Evolutionary conservation across 2,888 invertebrate genomes (phyloP), one percentile per base, ranked within the genome.

Genomic region (Dendrolimus pini): DNA sequence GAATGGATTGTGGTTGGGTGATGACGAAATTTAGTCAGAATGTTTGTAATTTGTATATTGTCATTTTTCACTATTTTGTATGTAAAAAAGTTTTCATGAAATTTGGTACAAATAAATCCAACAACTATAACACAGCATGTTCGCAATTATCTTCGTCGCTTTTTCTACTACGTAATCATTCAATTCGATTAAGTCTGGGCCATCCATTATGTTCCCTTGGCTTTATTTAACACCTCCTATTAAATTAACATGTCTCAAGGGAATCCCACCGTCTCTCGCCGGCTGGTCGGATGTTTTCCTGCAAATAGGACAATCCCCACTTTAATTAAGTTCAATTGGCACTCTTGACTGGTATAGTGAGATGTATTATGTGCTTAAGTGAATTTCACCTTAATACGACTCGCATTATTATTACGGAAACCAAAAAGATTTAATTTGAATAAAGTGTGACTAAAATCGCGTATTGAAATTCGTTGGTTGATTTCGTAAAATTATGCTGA

Each of bases 291-390:
- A 30, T 41, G n/a, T 14, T 13, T 54, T 52, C 54, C 54, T 42
- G 54, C 56, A 56, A 59, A 56, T 54, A 56, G 52, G 58, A 62
- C 58, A 64, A 62, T 63, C 61, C 30, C 60, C 60, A 10, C 54
- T 59, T 62, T 60, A 65, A 68, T 68, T 62, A 67, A 66, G 64
- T 63, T 58, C 55, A 60, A 71, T 68, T 63, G 64, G 59, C 61
- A 55, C 55, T 54, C 47, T 7, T 47, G 9, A 9, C 2, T 47
- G 60, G 59, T 55, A 57, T 41, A 68, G 62, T 62, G 60, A 62
- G 61, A 70, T 63, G 65, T 62, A 60, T 56, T 61, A 61, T 61
- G 56, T 60, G 61, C 65, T 68, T 63, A 65, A 62, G 53, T 47
- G 47, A 47, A 47, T 10, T 12, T 47, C 47, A 47, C 47, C 47